Evolutionary conservation across 2,888 invertebrate species (phyloP), one percentile per base, ranked within the genome.

Genomic region (Drosophila nr. medialis): DNA sequence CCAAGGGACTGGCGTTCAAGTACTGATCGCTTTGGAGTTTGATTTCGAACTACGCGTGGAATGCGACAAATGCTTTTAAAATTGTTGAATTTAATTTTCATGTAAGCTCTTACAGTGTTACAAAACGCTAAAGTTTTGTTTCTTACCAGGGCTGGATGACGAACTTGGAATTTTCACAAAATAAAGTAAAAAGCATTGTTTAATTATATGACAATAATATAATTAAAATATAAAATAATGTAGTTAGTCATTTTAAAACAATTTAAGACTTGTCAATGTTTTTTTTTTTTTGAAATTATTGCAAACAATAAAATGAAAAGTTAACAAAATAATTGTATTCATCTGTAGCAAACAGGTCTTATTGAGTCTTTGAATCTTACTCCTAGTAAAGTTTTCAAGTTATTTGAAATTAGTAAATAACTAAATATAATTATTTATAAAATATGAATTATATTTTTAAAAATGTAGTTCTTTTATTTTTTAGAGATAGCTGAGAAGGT

Each of bases 41-140:
- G 62, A 72, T 64, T 62, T 48, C 48, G 66, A 58, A 86, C 85
- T 83, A 70, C 45, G 55, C 51, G 51, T 53, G 36, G 24, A 32
- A 32, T 27, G 15, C 34, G n/a, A 21, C 27, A 34, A 42, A 27
- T 40, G 10, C 30, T n/a, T 45, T 67, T 50, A 4, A 53, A 64
- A 60, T 67, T 34, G 32, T 29, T 30, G 18, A 68, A 66, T 65
- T 64, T 24, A 68, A 70, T 72, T 77, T 73, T 50, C 51, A 67
- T 70, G 62, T 29, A 50, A 53, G 49, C 45, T 56, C 21, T 18
- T 4, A 2, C 8, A 81, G 80, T 81, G 80, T 67, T 80, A 69
- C 5, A 32, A 64, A 79, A 30, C 21, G 58, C 42, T 11, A 2
- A 8, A 8, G 1, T 42, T 50, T 61, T 32, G 15, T 45, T 18